phyloP scores from a whole-genome alignment of 2,113 vertebrate genomes.

The Peromyscus polionotus region DNA sequence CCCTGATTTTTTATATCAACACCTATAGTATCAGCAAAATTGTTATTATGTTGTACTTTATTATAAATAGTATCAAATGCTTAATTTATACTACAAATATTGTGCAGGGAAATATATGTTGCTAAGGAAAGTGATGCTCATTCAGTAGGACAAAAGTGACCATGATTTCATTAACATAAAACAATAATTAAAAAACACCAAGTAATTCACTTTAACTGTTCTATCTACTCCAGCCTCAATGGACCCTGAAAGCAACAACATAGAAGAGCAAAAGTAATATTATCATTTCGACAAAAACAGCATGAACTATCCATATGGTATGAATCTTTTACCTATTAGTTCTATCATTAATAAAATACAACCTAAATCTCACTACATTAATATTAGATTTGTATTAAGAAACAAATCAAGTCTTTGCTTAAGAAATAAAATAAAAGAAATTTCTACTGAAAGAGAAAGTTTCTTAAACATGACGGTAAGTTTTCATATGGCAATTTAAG shows the following conservation, averaged over 20 bases:
- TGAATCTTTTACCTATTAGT: background rate
- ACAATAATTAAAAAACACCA: background rate
- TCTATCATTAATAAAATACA: background rate
- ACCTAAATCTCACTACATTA: background rate
- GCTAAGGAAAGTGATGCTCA: background rate
- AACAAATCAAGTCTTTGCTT: background rate
- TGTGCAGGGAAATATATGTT: background rate
- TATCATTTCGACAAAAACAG: background rate
- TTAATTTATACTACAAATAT: background rate
- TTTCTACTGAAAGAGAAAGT: background rate
- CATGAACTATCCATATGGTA: background rate
- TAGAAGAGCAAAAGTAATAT: background rate
- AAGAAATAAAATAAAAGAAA: background rate
- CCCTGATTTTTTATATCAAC: background rate
- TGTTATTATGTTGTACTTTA: background rate
- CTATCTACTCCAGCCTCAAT: background rate
- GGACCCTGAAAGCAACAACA: background rate
- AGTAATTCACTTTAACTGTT: background rate
- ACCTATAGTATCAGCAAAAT: background rate
- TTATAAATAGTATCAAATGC: background rate
- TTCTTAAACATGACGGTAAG: background rate
- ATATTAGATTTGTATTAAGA: background rate
- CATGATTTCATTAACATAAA: background rate
- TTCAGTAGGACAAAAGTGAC: background rate
- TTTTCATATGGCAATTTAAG: background rate